Evolutionary conservation across 2,113 vertebrate genomes (phyloP).

Genomic region (Hyperoodon ampullatus): DNA sequence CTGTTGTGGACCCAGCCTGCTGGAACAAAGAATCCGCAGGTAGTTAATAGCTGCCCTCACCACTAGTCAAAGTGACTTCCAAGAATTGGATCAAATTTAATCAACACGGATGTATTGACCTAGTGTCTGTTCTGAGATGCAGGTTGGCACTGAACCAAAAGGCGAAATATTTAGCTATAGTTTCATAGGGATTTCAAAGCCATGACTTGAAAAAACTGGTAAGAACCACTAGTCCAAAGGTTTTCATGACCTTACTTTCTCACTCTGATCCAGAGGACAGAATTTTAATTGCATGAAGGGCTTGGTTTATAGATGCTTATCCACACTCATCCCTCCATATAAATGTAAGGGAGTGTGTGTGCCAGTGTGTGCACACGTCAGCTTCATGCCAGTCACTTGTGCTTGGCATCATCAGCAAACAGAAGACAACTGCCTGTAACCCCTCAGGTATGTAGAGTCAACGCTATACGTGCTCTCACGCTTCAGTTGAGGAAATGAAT

Average conservation of each 20-base stretch:
- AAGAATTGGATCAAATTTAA: neutral
- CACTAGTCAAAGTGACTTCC: neutral
- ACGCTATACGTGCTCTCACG: fast-evolving
- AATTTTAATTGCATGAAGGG: fast-evolving
- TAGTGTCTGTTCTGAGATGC: neutral
- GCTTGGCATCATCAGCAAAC: neutral
- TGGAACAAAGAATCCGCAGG: neutral
- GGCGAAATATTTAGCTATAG: neutral
- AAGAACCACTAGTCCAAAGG: neutral
- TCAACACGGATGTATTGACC: neutral
- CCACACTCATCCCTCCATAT: fast-evolving
- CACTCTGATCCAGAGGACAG: neutral
- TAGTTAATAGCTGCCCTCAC: neutral
- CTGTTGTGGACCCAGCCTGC: neutral
- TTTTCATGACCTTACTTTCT: neutral
- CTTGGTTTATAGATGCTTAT: neutral
- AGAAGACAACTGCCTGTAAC: fast-evolving
- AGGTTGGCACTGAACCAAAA: neutral
- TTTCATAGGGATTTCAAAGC: neutral
- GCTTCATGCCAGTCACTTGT: fast-evolving
- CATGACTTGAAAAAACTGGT: too few relatives aligned
- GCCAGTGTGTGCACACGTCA: fast-evolving
- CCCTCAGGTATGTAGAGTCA: fast-evolving
- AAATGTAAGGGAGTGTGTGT: fast-evolving
- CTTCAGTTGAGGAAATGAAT: neutral